Percentiles rank a stretch among this genome's conserved stretches.
Evolutionary conservation across 2,797 vertebrate species (phyloP).

Genomic region (Sibirionetta formosa): DNA sequence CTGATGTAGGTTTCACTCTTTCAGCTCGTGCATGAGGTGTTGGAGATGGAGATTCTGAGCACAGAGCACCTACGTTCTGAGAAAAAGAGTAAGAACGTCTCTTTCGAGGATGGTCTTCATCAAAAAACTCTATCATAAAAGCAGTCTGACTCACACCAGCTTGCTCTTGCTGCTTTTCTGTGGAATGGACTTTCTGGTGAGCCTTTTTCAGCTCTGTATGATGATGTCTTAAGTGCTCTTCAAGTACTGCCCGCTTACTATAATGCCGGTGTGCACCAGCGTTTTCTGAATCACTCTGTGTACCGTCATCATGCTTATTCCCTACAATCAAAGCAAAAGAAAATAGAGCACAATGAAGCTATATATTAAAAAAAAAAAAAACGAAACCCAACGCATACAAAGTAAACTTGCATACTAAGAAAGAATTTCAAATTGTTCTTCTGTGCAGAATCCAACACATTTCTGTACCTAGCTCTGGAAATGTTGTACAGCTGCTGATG

Average conservation of each 20-base stretch:
- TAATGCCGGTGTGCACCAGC: conserved; percentile 90
- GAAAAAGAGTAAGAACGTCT: conserved; percentile 95
- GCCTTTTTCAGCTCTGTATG: conserved; percentile 83
- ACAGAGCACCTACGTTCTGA: conserved; percentile 84
- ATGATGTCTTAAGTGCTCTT: conserved; percentile 91
- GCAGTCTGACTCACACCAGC: conserved; percentile 87
- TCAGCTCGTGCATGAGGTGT: conserved; percentile 86
- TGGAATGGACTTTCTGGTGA: conserved; percentile 81
- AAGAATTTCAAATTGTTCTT: conserved; percentile 40
- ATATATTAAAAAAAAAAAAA: neutral
- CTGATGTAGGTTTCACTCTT: conserved; percentile 75
- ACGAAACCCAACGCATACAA: neutral
- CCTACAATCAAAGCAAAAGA: conserved; percentile 82
- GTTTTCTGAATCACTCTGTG: conserved; percentile 97
- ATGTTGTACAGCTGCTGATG: conserved; percentile 33
- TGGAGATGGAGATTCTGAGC: conserved; percentile 88
- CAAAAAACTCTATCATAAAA: conserved; percentile 96
- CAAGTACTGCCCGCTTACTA: conserved; percentile 88
- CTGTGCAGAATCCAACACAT: conserved; percentile 24
- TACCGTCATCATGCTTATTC: conserved; percentile 98
- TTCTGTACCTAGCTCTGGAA: conserved; percentile 57
- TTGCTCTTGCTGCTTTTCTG: conserved; percentile 82
- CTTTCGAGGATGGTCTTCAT: conserved; percentile 94
- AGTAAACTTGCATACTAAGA: neutral
- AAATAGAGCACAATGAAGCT: conserved; percentile 4